These are phyloP conservation scores for Theocolax elegans DNA, from an alignment of 1,140 invertebrate species.

Conservation along the genomic window DNA sequence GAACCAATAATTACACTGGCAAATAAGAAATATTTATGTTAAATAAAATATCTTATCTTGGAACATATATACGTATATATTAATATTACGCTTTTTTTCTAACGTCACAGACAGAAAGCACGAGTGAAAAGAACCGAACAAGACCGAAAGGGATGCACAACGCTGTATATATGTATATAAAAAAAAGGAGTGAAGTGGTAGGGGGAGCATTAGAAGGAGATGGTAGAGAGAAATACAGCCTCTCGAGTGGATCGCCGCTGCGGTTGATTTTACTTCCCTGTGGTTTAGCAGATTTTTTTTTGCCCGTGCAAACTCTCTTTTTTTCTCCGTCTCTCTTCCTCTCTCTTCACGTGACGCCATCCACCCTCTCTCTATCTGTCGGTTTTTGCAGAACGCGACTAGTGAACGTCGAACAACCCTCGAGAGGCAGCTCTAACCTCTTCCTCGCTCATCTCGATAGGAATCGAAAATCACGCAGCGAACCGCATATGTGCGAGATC, in stretches of 20 bases:
- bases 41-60: no score
- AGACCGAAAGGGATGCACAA: neutral
- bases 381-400: no score
- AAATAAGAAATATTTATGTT: no score
- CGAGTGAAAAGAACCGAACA: neutral
- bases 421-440: no score
- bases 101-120: no score
- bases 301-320: slow-evolving; percentile 1
- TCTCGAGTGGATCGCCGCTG: slow-evolving; percentile 27
- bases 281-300: slow-evolving; percentile 39
- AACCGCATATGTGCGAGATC: neutral
- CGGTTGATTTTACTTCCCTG: slow-evolving; percentile 35
- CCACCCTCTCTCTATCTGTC: neutral
- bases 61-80: no score
- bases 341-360: neutral
- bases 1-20: no score
- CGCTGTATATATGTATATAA: neutral
- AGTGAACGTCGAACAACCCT: no score
- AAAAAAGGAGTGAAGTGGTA: neutral
- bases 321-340: neutral
- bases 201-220: slow-evolving; percentile 1
- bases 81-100: no score
- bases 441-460: slow-evolving; percentile 1
- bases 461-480: slow-evolving; percentile 32
- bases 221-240: neutral